Conservation (phyloP, 2,888 invertebrate species). For the Herminia tarsipennalis region DNA sequence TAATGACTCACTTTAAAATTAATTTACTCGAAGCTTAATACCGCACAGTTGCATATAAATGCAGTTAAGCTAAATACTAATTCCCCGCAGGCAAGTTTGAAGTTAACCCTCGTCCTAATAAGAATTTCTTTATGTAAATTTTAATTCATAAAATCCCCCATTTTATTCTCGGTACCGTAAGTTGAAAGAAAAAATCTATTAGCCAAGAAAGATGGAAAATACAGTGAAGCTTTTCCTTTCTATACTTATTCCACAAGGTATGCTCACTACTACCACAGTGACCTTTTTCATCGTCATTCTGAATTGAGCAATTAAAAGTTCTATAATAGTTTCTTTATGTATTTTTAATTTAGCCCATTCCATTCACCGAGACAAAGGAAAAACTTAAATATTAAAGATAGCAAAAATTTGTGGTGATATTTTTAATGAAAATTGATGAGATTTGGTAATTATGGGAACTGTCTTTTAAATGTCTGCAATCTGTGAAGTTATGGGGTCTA, state of each 20-base stretch:
- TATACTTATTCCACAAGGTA: slow-evolving; percentile 45
- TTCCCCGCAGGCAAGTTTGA: slow-evolving; percentile 54
- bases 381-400: slow-evolving; percentile 10
- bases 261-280: slow-evolving; percentile 42
- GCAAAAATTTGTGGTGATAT: slow-evolving; percentile 18
- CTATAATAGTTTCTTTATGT: slow-evolving; percentile 40
- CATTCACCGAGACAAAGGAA: slow-evolving; percentile 12
- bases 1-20: slow-evolving; percentile 32
- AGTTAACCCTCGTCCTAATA: slow-evolving; percentile 64
- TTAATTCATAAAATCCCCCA: slow-evolving; percentile 62
- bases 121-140: slow-evolving; percentile 68
- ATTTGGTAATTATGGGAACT: background rate
- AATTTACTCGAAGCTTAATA: slow-evolving; percentile 24
- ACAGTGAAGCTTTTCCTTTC: slow-evolving; percentile 38
- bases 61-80: slow-evolving; percentile 49
- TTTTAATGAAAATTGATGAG: slow-evolving; percentile 12
- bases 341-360: slow-evolving; percentile 29
- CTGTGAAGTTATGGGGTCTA: no score
- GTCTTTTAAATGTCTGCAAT: background rate
- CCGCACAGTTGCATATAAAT: slow-evolving; percentile 35
- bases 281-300: slow-evolving; percentile 32
- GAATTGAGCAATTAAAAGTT: slow-evolving; percentile 43
- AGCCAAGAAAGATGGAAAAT: slow-evolving; percentile 55
- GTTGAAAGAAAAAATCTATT: slow-evolving; percentile 65
- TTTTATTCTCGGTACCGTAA: slow-evolving; percentile 52